Conservation (phyloP, 2,113 vertebrate genomes). For the Ornithorhynchus anatinus region DNA sequence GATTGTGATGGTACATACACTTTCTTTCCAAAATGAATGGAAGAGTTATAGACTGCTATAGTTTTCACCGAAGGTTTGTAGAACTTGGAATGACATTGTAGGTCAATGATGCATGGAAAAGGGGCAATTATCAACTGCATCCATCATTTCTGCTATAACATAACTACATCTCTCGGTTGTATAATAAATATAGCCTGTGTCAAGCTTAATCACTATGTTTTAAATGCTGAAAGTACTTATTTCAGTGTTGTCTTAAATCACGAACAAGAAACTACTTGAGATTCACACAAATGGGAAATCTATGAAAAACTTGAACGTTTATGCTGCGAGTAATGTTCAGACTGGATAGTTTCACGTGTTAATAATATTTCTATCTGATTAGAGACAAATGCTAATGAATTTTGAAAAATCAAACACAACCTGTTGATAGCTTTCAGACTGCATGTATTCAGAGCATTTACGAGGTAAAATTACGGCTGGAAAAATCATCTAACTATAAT, state of each 20-base stretch:
- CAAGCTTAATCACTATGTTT: background rate
- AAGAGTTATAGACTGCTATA: constrained; percentile 1
- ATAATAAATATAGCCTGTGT: background rate
- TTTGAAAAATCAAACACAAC: background rate
- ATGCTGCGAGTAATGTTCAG: background rate
- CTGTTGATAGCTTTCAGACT: background rate
- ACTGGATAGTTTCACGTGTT: background rate
- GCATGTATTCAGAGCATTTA: background rate
- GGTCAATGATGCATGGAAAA: background rate
- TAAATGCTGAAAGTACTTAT: constrained; percentile 2
- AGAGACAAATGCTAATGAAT: background rate
- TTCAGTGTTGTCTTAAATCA: background rate
- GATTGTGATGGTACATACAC: constrained; percentile 16
- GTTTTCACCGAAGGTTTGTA: background rate
- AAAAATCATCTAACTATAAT: background rate
- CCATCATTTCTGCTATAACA: background rate
- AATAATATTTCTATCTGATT: background rate
- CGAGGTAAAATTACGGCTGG: background rate
- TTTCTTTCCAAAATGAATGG: constrained; percentile 30
- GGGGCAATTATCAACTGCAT: background rate
- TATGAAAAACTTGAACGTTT: background rate
- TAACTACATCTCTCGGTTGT: background rate
- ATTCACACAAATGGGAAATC: background rate
- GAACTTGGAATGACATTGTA: background rate
- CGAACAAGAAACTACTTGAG: background rate